Conservation (phyloP, 2,888 invertebrate genomes). For the Nemapogon koenigi region DNA sequence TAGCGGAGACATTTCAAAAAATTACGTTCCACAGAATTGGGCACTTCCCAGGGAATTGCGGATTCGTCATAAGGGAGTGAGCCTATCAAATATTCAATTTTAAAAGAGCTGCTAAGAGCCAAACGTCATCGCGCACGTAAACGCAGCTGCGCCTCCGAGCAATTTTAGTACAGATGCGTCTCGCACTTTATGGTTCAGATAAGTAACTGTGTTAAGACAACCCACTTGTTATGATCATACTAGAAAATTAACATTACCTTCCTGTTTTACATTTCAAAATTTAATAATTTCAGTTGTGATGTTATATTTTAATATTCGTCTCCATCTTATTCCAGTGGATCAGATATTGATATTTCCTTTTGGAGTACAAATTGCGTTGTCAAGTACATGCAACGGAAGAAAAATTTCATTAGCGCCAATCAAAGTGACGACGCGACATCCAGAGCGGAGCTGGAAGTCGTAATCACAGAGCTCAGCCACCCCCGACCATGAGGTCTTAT, state of each 20-base stretch:
- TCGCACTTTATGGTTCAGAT: constrained; percentile 48
- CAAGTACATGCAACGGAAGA: constrained; percentile 60
- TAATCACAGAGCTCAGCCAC: constrained; percentile 62
- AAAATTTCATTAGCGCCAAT: constrained; percentile 66
- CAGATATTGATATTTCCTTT: no score
- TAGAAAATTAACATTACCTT: no score
- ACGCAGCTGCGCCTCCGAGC: constrained; percentile 56
- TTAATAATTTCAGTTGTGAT: no score
- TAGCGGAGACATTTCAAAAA: constrained; percentile 49
- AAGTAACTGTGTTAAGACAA: no score
- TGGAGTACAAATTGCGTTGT: constrained; percentile 49
- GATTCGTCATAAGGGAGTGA: constrained; percentile 59
- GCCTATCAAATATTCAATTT: constrained; percentile 66
- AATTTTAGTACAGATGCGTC: constrained; percentile 62
- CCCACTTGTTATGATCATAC: no score
- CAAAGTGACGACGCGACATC: constrained; percentile 65
- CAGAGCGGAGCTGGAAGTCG: constrained; percentile 63
- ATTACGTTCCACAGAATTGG: constrained; percentile 44
- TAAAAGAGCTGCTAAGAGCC: constrained; percentile 65
- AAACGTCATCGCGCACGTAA: constrained; percentile 58
- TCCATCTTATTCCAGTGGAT: no score
- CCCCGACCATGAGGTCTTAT: constrained; percentile 63
- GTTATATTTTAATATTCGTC: no score
- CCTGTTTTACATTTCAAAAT: no score
- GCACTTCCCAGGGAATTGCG: constrained; percentile 39